Percentiles rank a stretch among this genome's conserved stretches.
Evolutionary conservation across 2,888 invertebrate species (phyloP).

Genomic region (Halictus quadricinctus): DNA sequence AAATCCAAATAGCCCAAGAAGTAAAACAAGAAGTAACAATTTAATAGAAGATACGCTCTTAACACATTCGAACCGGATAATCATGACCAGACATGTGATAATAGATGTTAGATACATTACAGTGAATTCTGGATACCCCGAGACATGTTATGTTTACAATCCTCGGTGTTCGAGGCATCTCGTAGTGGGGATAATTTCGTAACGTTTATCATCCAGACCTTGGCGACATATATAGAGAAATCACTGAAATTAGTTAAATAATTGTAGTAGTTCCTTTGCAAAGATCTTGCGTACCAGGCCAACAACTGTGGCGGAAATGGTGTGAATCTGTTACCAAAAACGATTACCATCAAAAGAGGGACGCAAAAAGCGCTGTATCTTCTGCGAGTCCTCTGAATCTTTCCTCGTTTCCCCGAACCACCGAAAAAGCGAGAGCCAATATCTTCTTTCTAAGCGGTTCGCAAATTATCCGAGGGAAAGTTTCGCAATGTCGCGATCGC

Average conservation of each 20-base stretch:
- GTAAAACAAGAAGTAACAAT: not conserved
- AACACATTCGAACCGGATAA: not conserved
- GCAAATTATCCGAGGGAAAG: not conserved
- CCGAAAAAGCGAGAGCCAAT: not conserved
- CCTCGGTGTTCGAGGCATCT: no score
- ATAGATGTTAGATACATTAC: no score
- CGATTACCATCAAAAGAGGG: no score
- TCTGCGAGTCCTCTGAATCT: not conserved
- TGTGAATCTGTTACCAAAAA: not conserved
- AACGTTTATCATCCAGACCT: no score
- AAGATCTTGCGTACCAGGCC: no score
- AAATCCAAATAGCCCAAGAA: not conserved
- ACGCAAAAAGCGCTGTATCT: no score
- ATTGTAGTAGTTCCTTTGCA: not conserved
- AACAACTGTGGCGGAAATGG: no score
- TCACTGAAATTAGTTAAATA: not conserved
- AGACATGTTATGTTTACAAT: no score
- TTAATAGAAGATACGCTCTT: not conserved
- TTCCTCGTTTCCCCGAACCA: not conserved
- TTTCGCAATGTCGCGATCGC: constrained; percentile 14
- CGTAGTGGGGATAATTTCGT: no score
- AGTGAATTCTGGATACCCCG: no score
- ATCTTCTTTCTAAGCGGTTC: not conserved
- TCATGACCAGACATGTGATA: no score
- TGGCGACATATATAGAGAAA: no score